These are phyloP conservation scores for Apteryx mantelli DNA, from an alignment of 2,113 vertebrate genomes.

Conservation along the genomic window DNA sequence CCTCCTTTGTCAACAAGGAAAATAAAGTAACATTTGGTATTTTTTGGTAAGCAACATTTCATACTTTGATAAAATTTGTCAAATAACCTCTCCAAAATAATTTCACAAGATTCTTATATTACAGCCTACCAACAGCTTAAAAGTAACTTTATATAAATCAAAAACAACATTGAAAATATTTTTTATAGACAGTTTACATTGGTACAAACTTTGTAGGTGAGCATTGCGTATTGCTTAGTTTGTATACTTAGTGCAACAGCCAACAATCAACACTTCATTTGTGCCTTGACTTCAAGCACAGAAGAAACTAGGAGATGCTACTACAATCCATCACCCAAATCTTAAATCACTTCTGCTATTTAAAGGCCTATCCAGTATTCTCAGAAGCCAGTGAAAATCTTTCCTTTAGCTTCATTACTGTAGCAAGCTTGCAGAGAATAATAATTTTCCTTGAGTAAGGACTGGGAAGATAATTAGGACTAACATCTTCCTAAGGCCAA, in stretches of 20 bases:
- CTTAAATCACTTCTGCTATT: background rate
- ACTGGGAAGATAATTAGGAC: background rate
- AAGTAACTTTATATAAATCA: background rate
- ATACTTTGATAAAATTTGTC: background rate
- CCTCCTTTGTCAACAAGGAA: background rate
- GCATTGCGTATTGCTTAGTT: background rate
- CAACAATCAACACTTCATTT: background rate
- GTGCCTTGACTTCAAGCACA: background rate
- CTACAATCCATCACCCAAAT: background rate
- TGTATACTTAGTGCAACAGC: background rate
- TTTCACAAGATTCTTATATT: background rate
- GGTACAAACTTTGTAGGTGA: background rate
- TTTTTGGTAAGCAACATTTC: too few species aligned
- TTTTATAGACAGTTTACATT: background rate
- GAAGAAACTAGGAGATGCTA: background rate
- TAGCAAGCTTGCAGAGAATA: background rate
- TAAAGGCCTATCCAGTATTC: background rate
- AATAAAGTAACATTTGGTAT: background rate
- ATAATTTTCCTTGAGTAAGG: background rate
- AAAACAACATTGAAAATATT: background rate
- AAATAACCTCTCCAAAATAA: background rate
- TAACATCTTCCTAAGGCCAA: background rate
- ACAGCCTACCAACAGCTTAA: background rate
- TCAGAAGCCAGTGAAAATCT: background rate
- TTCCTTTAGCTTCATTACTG: background rate